Evolutionary conservation across 2,888 invertebrate genomes (phyloP).

Genomic region (Arctia plantaginis): DNA sequence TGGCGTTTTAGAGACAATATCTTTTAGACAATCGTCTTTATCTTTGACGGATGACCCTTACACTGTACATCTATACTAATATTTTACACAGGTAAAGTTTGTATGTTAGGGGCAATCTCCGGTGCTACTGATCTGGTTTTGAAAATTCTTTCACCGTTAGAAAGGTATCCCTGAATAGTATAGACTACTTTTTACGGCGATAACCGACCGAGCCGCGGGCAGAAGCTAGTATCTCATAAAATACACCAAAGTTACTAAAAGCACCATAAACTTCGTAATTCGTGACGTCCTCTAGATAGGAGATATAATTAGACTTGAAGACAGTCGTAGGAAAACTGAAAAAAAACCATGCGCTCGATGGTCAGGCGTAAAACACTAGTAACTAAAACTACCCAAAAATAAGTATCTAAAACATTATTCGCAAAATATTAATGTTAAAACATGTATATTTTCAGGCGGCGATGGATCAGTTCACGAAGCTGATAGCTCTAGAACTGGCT

Average conservation of each 20-base stretch:
- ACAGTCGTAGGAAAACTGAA: neutral
- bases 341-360: neutral
- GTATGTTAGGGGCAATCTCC: too few species aligned
- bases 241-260: neutral
- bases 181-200: too few species aligned
- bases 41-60: neutral
- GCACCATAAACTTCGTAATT: neutral
- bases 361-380: too few species aligned
- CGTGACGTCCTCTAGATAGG: neutral
- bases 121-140: too few species aligned
- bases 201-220: too few species aligned
- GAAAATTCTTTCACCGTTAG: too few species aligned
- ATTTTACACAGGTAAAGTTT: too few species aligned
- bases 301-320: neutral
- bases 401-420: neutral
- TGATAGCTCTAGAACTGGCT: constrained; percentile 89
- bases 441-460: constrained; percentile 48
- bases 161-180: too few species aligned
- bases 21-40: neutral
- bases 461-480: constrained; percentile 70
- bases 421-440: neutral
- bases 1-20: neutral
- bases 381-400: neutral
- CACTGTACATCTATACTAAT: too few species aligned
- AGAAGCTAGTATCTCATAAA: too few species aligned